Base-by-base conservation (phyloP, 2,797 vertebrate species). In the Macrochelys suwanniensis region DNA sequence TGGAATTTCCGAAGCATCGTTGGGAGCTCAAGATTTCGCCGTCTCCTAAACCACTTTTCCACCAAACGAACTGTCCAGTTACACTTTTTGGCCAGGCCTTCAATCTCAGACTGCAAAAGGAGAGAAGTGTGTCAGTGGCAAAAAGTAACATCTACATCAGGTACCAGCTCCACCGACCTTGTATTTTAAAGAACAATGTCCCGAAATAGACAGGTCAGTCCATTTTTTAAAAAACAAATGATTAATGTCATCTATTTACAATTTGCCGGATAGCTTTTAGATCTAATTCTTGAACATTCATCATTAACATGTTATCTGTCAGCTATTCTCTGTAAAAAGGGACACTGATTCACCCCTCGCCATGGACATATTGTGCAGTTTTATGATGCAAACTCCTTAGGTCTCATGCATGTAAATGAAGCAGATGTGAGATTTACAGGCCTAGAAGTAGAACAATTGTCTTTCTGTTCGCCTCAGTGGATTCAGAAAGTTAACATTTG, bases 31-130 rank as follows among this genome's bases (percentile, higher is more conserved):
- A 98, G 98, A 96, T 98, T 98, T 59, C 99, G 98, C 94, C 99
- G 98, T 33, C 97, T 98, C 95, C 99, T 98, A 96, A 99, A 99
- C 99, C 99, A 99, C 65, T 98, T 98, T 92, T 99, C 98, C 85
- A 99, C 98, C 92, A 99, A 97, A 76, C 94, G 98, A 42, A 97
- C 97, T 0, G 99, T 98, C 96, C 99, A 98, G 95, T 98, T 98
- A 97, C 98, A 99, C 96, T 99, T 99, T 96, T 99, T 99, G n/a
- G 99, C 99, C 97, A 99, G 96, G 59, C 99, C 98, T 53, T 98
- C 98, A 45, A 99, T 97, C 85, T 99, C 99, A 93, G 96, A 97
- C 99, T 99, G 98, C 49, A 97, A 96, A 68, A 84, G 28, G 28
- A 92, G 85, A 1, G 15, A 16, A 87, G 83, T 0, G 79, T 15